Base-by-base conservation (phyloP, 2,797 vertebrate species). In the Artibeus jamaicensis region DNA sequence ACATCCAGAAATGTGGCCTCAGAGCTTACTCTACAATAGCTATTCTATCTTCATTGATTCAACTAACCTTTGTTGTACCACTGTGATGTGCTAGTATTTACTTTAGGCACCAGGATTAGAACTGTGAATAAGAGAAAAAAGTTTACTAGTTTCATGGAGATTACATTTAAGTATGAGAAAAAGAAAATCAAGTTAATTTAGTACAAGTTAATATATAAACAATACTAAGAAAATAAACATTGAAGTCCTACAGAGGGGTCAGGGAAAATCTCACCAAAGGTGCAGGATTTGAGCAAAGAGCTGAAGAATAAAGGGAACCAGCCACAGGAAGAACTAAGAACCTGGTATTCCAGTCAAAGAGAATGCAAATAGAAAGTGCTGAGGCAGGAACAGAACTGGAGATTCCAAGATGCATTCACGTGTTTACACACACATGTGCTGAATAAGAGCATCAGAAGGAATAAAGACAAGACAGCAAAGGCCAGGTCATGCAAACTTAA, bases 161-260 rank as follows among this genome's bases (percentile, higher is more conserved):
- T 89, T 57, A 46, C 18, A 79, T 57, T 84, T 84, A 84, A 74
- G 50, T 6, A 9, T 21, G 65, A 53, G 18, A 44, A 89, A 91
- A 89, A 73, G 53, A 74, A 94, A 91, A 86, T 55, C 55, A 81
- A 50, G 44, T 74, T 90, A 59, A 77, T 68, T 94, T 87, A 37
- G 48, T 19, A 77, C 14, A 70, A 65, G 32, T 37, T 39, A 48
- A 91, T 55, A 21, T 15, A 22, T 4, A 46, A 15, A 53, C 32
- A 24, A 1, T 42, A 62, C 73, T 68, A 67, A 76, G 83, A 74
- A 77, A 74, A 68, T 22, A 88, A 85, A 5, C 62, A 71, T 22
- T n/a, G n/a, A 26, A 21, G 10, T 78, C 22, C 48, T 10, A 55
- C 11, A 86, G 78, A 74, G 18, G 39, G 7, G 2, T 68, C 26